Percentiles rank a stretch among this genome's conserved stretches.
Evolutionary conservation across 2,113 vertebrate species (phyloP).

Genomic region (Elephas maximus): DNA sequence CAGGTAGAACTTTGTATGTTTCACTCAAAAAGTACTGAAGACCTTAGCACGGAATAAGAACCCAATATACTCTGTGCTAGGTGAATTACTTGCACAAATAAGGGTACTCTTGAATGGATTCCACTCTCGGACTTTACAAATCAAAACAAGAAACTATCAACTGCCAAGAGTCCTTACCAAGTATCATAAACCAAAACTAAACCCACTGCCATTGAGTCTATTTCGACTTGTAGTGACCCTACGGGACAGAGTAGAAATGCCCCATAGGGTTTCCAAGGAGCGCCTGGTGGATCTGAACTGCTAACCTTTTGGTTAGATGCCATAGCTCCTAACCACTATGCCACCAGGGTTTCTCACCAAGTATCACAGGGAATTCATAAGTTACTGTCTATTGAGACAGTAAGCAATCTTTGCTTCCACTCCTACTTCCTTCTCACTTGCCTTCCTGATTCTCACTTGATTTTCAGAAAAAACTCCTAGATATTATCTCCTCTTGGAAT

Average conservation of each 20-base stretch:
- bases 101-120: background rate
- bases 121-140: slow-evolving; percentile 22
- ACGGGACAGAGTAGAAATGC: too few relatives aligned
- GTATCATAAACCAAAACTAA: too few relatives aligned
- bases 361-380: background rate
- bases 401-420: background rate
- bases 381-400: background rate
- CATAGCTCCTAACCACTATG: too few relatives aligned
- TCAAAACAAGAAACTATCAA: background rate
- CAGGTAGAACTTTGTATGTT: background rate
- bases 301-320: too few relatives aligned
- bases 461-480: slow-evolving; percentile 21
- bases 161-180: background rate
- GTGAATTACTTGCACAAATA: slow-evolving; percentile 3
- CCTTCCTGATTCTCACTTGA: background rate
- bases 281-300: too few relatives aligned
- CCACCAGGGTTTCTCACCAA: background rate
- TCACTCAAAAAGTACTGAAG: slow-evolving; percentile 26
- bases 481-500: background rate
- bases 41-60: background rate
- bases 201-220: too few relatives aligned
- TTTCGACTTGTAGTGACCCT: too few relatives aligned
- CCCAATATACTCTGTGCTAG: background rate
- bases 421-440: background rate
- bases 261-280: too few relatives aligned